Percentiles rank a stretch among this genome's conserved stretches.
phyloP scores from a whole-genome alignment of 2,797 vertebrate genomes.

The Sebastes jordani region DNA sequence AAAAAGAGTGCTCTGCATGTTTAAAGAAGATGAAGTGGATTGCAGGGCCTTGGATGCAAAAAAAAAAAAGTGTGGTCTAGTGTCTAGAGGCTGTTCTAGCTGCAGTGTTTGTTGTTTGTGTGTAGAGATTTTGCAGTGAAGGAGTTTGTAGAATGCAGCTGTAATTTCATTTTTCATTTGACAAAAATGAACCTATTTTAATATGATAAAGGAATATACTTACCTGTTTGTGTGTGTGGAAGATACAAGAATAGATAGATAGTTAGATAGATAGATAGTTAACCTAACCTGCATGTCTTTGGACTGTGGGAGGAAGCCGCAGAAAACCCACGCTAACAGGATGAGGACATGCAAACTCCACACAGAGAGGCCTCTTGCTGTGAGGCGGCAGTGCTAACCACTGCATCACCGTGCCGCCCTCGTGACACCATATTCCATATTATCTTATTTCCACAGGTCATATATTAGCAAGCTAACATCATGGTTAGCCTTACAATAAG shows the following conservation, averaged over 20 bases:
- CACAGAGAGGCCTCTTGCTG: too few species aligned
- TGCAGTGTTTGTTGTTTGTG: background rate
- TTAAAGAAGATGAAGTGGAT: constrained; percentile 33
- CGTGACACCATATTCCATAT: background rate
- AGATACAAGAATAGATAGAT: too few species aligned
- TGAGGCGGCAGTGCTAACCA: too few species aligned
- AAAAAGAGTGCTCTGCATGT: constrained; percentile 14
- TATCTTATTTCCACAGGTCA: background rate
- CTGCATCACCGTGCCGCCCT: too few species aligned
- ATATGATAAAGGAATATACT: background rate
- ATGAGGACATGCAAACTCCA: too few species aligned
- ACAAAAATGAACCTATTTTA: background rate
- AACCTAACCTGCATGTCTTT: too few species aligned
- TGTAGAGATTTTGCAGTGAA: background rate
- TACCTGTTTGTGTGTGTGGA: too few species aligned
- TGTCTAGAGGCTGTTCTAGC: background rate
- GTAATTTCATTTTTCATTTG: background rate
- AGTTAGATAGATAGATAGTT: too few species aligned
- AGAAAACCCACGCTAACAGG: too few species aligned
- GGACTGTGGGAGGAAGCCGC: too few species aligned
- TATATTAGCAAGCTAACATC: background rate
- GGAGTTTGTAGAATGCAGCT: background rate
- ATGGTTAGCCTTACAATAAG: accelerated
- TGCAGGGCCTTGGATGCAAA: background rate
- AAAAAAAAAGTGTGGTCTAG: background rate